Evolutionary conservation across 2,113 vertebrate species (phyloP).

Genomic region (Caranx melampygus): DNA sequence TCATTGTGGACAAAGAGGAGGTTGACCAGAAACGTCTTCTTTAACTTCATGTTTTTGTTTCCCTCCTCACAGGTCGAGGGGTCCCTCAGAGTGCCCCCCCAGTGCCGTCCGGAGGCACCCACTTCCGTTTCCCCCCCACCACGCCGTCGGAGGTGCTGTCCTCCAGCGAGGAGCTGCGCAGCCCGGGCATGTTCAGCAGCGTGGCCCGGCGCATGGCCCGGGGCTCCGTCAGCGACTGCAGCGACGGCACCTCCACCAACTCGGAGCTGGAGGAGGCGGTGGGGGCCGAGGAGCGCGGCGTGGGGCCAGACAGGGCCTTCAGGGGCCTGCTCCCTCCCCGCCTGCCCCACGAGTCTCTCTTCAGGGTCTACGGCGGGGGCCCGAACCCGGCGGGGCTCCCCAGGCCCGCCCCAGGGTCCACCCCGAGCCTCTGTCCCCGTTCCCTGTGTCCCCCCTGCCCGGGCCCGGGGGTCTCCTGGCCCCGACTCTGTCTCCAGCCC

Average conservation of each 20-base stretch:
- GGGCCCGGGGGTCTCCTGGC: constrained; percentile 85
- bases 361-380: constrained; percentile 86
- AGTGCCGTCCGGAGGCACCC: constrained; percentile 86
- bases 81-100: constrained; percentile 93
- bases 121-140: constrained; percentile 93
- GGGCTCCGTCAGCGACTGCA: constrained; percentile 92
- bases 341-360: constrained; percentile 87
- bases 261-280: constrained; percentile 90
- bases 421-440: constrained; percentile 88
- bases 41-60: not conserved
- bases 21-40: too few species aligned
- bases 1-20: too few species aligned
- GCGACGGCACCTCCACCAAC: constrained; percentile 90
- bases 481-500: constrained; percentile 88
- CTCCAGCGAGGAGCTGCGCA: constrained; percentile 90
- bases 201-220: constrained; percentile 88
- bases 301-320: constrained; percentile 80
- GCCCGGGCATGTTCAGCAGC: constrained; percentile 87
- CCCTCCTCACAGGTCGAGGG: constrained; percentile 81
- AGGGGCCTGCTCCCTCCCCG: constrained; percentile 86
- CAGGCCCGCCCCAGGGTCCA: constrained; percentile 83
- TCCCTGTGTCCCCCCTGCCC: constrained; percentile 89
- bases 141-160: constrained; percentile 91
- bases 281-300: constrained; percentile 78
- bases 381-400: constrained; percentile 80